Conservation (phyloP, 2,888 invertebrate species). For the Stictocephala bisonia region DNA sequence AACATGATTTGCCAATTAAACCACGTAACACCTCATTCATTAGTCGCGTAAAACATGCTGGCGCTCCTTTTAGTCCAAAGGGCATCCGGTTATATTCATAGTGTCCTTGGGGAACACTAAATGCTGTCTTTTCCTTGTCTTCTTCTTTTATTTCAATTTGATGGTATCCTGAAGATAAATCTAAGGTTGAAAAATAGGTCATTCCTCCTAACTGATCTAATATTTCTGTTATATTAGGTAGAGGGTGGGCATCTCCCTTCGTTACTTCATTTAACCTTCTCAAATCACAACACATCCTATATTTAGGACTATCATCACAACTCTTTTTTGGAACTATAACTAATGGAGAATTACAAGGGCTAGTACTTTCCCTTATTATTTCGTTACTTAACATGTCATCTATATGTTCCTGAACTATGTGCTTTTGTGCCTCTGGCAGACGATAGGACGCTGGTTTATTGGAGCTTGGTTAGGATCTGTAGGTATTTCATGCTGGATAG, state of each 20-base stretch:
- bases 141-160: slow-evolving; percentile 35
- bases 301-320: not conserved
- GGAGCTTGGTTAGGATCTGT: not conserved
- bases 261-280: slow-evolving; percentile 27
- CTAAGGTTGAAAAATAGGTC: slow-evolving; percentile 9
- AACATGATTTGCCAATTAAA: not conserved
- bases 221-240: slow-evolving; percentile 1
- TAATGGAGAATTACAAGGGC: slow-evolving; percentile 25
- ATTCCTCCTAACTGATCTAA: slow-evolving; percentile 27
- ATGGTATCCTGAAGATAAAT: slow-evolving; percentile 28
- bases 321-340: slow-evolving; percentile 31
- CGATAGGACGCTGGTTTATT: slow-evolving; percentile 9
- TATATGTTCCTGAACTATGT: not conserved
- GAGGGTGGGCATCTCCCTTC: slow-evolving; percentile 11
- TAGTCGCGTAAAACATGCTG: slow-evolving; percentile 9
- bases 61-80: slow-evolving; percentile 17
- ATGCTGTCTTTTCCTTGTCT: slow-evolving; percentile 28
- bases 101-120: not conserved
- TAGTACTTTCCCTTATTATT: not conserved
- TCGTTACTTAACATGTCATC: slow-evolving; percentile 21
- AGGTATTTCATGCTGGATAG: slow-evolving; percentile 1
- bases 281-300: slow-evolving; percentile 3
- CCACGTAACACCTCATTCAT: slow-evolving; percentile 12
- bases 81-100: slow-evolving; percentile 4
- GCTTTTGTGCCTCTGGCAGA: slow-evolving; percentile 17